These are phyloP conservation scores for Mirza zaza DNA, from an alignment of 2,113 vertebrate genomes.

Conservation along the genomic window DNA sequence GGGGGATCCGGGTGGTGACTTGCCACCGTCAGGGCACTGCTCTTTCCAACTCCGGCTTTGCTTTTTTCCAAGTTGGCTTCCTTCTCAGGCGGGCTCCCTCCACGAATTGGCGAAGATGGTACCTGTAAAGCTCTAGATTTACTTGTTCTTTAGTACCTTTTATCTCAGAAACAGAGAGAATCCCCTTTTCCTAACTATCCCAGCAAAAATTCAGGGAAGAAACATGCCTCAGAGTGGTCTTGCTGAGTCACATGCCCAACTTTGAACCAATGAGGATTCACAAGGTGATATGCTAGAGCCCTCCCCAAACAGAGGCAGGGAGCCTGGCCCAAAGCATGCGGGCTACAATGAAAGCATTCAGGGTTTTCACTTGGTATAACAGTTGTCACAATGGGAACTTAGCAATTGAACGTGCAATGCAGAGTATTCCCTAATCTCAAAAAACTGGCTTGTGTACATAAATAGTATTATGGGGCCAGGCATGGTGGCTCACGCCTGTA, in stretches of 20 bases:
- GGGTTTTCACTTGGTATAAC: neutral
- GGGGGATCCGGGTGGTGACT: neutral
- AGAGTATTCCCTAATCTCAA: neutral
- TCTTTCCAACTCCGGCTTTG: neutral
- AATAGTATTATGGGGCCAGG: neutral
- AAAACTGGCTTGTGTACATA: neutral
- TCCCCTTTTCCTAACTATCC: neutral
- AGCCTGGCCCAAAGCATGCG: fast-evolving
- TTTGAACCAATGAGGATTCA: neutral
- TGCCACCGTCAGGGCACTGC: neutral
- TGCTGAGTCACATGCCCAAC: neutral
- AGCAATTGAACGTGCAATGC: neutral
- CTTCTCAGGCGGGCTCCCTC: neutral
- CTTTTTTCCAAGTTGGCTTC: neutral
- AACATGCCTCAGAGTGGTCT: neutral
- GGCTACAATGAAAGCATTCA: neutral
- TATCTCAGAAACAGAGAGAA: neutral
- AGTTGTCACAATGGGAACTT: neutral
- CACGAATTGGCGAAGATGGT: neutral
- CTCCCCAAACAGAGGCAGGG: neutral
- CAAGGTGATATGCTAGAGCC: neutral
- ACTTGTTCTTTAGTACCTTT: neutral
- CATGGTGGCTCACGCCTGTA: too few relatives aligned
- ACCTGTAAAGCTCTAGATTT: neutral
- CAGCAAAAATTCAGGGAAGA: neutral